Evolutionary conservation across 2,888 invertebrate genomes (phyloP).

Genomic region (Drosophila conformis): DNA sequence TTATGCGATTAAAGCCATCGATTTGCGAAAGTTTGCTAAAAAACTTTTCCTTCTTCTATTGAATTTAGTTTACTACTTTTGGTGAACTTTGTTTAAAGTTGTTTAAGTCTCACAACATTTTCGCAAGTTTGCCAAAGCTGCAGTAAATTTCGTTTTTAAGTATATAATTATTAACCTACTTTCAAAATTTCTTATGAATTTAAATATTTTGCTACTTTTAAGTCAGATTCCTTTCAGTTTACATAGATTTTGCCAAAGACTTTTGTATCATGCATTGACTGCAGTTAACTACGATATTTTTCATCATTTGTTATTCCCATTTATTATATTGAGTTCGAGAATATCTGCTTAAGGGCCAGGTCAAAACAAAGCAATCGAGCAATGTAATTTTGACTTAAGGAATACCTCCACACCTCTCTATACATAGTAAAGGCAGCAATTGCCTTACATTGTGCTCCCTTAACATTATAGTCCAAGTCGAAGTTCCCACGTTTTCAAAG

Average conservation of each 20-base stretch:
- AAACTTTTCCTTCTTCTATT: conserved; percentile 10
- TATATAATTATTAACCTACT: not conserved
- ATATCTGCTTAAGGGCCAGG: not conserved
- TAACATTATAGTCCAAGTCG: not conserved
- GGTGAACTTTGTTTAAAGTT: not conserved
- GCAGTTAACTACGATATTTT: no score
- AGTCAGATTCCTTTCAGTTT: no score
- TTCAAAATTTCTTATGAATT: rapidly evolving
- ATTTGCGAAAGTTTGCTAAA: conserved; percentile 29
- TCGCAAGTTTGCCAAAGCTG: not conserved
- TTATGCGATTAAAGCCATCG: conserved; percentile 41
- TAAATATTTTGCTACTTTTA: not conserved
- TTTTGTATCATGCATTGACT: no score
- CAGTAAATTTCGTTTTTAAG: not conserved
- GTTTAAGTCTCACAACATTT: not conserved
- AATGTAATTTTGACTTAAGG: not conserved
- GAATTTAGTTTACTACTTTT: not conserved
- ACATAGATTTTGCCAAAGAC: no score
- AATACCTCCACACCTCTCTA: not conserved
- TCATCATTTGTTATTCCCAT: no score
- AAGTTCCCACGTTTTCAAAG: no score
- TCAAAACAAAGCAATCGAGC: not conserved
- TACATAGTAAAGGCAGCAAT: not conserved
- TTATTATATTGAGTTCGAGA: no score
- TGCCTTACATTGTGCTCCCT: not conserved